Evolutionary conservation across 2,888 invertebrate genomes (phyloP).

Genomic region (Epistrophella euchroma): DNA sequence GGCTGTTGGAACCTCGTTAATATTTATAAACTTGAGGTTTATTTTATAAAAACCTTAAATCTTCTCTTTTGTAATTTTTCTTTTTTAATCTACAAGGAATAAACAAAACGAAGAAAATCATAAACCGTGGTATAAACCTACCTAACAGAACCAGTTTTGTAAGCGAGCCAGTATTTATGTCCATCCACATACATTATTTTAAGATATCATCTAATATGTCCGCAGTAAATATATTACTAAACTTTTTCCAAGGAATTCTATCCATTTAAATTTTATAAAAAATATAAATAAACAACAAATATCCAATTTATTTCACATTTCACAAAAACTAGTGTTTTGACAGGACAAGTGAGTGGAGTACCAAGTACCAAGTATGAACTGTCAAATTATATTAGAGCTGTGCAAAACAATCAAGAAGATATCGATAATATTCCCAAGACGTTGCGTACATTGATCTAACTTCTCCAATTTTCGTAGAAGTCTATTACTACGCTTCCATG

Average conservation of each 20-base stretch:
- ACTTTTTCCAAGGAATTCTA: neutral
- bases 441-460: no score
- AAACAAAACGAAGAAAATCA: neutral
- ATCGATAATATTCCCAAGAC: no score
- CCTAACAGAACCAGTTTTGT: conserved; percentile 77
- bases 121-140: no score
- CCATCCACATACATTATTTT: conserved; percentile 78
- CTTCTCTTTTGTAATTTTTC: no score
- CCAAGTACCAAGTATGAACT: neutral
- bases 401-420: no score
- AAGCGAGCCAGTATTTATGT: conserved; percentile 79
- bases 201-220: neutral
- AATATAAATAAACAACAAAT: neutral
- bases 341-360: no score
- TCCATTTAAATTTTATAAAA: neutral
- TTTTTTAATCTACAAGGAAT: neutral
- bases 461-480: no score
- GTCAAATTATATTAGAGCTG: neutral
- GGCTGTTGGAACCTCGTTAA: no score
- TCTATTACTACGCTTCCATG: no score
- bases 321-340: neutral
- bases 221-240: neutral
- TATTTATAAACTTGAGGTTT: no score
- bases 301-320: neutral
- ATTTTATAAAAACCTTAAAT: no score